These are phyloP conservation scores for Erethizon dorsatum DNA, from an alignment of 2,797 vertebrate genomes.

Conservation along the genomic window DNA sequence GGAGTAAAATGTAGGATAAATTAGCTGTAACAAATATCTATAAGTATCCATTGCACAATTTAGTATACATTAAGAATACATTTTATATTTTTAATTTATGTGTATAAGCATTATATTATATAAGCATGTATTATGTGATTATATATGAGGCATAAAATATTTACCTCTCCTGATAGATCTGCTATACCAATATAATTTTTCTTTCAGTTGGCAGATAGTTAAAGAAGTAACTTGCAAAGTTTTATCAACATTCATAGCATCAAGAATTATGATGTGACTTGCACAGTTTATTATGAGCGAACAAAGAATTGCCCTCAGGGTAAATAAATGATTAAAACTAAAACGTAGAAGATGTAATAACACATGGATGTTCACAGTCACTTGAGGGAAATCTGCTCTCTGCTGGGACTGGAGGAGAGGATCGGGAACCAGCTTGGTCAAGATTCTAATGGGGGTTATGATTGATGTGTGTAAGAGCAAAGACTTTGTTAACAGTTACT, in stretches of 20 bases:
- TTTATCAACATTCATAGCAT: not conserved
- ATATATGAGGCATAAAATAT: not conserved
- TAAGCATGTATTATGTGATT: not conserved
- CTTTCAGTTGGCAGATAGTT: not conserved
- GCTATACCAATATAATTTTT: not conserved
- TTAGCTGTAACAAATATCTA: not conserved
- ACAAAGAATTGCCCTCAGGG: not conserved
- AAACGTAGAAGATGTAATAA: not conserved
- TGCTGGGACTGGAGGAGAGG: not conserved
- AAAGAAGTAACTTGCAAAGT: not conserved
- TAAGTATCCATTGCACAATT: not conserved
- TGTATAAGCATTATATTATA: not conserved
- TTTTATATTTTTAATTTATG: not conserved
- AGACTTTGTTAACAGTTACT: slow-evolving; percentile 6
- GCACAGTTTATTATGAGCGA: not conserved
- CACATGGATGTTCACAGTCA: not conserved
- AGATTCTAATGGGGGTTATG: not conserved
- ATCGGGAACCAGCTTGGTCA: not conserved
- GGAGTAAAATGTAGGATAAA: not conserved
- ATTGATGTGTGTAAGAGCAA: not conserved
- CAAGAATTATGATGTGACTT: not conserved
- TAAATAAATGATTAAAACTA: slow-evolving; percentile 16
- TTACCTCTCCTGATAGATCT: not conserved
- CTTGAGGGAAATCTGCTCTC: not conserved
- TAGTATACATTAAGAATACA: not conserved